A percentile compares a stretch with the other conserved stretches of the same genome.
phyloP scores from a whole-genome alignment of 2,113 vertebrate species.

The Oreotragus oreotragus region DNA sequence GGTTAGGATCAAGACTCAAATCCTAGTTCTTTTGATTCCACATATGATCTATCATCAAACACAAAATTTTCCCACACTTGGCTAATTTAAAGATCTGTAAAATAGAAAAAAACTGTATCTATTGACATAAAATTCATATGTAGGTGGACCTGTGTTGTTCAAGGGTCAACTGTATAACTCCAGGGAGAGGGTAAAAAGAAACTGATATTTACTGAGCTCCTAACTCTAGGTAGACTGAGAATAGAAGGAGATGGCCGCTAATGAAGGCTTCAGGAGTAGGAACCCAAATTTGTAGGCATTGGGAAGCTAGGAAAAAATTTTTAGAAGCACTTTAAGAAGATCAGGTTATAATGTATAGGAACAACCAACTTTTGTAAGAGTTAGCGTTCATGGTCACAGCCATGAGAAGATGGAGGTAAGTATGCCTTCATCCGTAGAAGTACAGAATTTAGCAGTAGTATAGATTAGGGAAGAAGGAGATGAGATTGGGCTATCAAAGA shows the following conservation, averaged over 20 bases:
- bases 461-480: neutral
- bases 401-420: neutral
- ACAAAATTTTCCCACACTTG: neutral
- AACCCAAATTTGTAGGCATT: neutral
- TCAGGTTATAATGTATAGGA: neutral
- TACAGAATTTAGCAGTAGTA: neutral
- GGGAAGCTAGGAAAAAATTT: neutral
- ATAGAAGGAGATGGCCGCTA: neutral
- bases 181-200: neutral
- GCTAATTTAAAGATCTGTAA: neutral
- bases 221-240: neutral
- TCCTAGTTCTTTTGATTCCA: neutral
- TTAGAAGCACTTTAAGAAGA: neutral
- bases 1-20: neutral
- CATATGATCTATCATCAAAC: neutral
- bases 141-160: neutral
- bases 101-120: neutral
- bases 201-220: neutral
- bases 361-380: neutral
- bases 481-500: neutral
- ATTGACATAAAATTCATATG: neutral
- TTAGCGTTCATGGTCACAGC: rapidly evolving
- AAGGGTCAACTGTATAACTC: neutral
- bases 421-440: neutral
- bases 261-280: neutral